Evolutionary conservation across 2,113 vertebrate genomes (phyloP).

Genomic region (Macroglossus sobrinus): DNA sequence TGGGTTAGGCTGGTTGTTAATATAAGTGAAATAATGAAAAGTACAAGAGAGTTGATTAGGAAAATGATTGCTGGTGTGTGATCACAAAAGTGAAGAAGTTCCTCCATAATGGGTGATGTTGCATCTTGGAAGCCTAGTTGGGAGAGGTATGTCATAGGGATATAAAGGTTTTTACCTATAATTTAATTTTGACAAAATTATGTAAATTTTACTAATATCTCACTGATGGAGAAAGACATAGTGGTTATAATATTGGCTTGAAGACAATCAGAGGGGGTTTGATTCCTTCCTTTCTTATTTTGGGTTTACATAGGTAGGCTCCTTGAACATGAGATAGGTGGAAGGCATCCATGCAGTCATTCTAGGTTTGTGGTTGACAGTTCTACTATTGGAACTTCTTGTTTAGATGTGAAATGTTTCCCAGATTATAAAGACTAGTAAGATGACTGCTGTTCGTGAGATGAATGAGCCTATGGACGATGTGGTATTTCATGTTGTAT

Average conservation of each 20-base stretch:
- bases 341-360: not conserved
- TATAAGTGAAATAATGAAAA: not conserved
- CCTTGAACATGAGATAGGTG: not conserved
- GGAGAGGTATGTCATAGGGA: not conserved
- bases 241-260: not conserved
- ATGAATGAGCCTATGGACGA: not conserved
- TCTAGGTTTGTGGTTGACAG: not conserved
- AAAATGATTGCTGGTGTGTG: not conserved
- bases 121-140: not conserved
- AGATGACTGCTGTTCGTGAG: not conserved
- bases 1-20: not conserved
- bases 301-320: not conserved
- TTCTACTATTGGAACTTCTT: not conserved
- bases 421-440: not conserved
- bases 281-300: not conserved
- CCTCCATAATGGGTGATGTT: not conserved
- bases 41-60: not conserved
- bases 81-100: not conserved
- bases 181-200: not conserved
- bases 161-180: not conserved
- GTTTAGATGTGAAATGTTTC: not conserved
- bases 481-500: not conserved
- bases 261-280: not conserved
- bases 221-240: not conserved
- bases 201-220: not conserved